Conservation (phyloP, 2,888 invertebrate genomes). For the Xiphydria camelus region DNA sequence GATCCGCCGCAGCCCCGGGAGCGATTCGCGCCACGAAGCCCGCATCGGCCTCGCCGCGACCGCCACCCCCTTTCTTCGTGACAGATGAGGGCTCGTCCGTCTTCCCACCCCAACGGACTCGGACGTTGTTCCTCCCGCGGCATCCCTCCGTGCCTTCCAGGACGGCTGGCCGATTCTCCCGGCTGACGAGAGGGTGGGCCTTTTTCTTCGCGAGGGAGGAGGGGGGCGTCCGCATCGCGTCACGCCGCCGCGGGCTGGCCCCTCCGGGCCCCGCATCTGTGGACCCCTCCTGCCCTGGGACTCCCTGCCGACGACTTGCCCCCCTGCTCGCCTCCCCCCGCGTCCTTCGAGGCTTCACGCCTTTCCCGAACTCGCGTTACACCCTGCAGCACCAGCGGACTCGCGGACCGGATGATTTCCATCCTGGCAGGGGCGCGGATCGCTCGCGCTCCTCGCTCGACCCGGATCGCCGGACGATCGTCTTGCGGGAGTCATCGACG, state of each 20-base stretch:
- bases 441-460: constrained; percentile 22
- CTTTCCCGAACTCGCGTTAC: not conserved
- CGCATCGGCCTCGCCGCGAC: no score
- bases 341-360: constrained; percentile 3
- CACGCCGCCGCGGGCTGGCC: constrained; percentile 55
- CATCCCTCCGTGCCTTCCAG: no score
- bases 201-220: constrained; percentile 23
- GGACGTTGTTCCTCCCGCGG: no score
- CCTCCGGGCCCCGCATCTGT: constrained; percentile 54
- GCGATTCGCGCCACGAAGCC: no score
- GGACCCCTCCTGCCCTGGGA: constrained; percentile 37
- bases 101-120: no score
- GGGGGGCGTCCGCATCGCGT: constrained; percentile 57
- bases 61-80: no score
- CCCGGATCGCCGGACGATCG: constrained; percentile 18
- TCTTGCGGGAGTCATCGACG: constrained; percentile 29
- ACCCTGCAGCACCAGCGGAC: not conserved
- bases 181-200: not conserved
- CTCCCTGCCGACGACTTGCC: constrained; percentile 15
- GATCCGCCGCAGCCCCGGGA: no score
- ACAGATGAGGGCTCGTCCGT: no score
- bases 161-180: not conserved
- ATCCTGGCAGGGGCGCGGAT: constrained; percentile 11
- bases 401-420: constrained; percentile 27
- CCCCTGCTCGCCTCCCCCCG: constrained; percentile 5